These are phyloP conservation scores for Philereme vetulata DNA, from an alignment of 2,888 invertebrate genomes.

Conservation along the genomic window DNA sequence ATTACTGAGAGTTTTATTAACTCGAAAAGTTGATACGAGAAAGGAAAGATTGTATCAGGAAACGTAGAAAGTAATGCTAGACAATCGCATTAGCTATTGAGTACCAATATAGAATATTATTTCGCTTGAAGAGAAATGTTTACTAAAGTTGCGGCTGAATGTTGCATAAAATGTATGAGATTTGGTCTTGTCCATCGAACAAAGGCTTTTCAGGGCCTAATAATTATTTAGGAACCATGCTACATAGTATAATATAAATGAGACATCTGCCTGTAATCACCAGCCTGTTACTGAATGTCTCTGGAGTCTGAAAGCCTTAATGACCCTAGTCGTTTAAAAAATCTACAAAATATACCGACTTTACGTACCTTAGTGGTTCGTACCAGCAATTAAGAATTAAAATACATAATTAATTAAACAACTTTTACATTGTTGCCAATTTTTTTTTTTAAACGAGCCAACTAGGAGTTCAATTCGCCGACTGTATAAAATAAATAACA, in stretches of 20 bases:
- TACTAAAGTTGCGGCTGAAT: not conserved
- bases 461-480: too few relatives aligned
- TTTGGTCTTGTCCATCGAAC: too few relatives aligned
- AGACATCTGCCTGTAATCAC: constrained; percentile 7
- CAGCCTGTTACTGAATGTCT: not conserved
- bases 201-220: not conserved
- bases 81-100: constrained; percentile 10
- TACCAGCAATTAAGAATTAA: too few relatives aligned
- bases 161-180: too few relatives aligned
- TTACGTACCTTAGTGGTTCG: too few relatives aligned
- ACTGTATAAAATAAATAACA: too few relatives aligned
- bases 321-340: too few relatives aligned
- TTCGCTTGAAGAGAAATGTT: not conserved
- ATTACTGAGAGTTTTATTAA: constrained; percentile 31
- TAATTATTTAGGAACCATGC: not conserved
- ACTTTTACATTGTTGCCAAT: too few relatives aligned
- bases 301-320: too few relatives aligned
- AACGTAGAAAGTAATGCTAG: constrained; percentile 17
- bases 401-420: too few relatives aligned
- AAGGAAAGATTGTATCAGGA: constrained; percentile 31
- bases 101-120: not conserved
- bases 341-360: too few relatives aligned
- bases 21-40: constrained; percentile 31
- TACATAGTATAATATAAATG: not conserved
- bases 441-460: too few relatives aligned